Conservation (phyloP, 2,113 vertebrate genomes). For the Pelecanoides urinatrix region DNA sequence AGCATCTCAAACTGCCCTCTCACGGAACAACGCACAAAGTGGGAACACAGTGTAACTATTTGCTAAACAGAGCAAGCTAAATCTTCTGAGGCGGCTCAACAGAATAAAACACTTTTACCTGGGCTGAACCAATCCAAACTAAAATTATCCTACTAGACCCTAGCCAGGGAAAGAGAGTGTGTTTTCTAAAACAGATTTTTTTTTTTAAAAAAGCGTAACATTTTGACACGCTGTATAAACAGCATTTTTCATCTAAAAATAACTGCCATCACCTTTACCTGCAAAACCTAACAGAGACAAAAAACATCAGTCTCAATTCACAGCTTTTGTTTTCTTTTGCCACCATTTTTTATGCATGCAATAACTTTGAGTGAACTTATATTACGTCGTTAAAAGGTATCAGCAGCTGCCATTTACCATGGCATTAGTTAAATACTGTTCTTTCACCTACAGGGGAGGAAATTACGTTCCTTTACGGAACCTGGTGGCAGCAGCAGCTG, state of each 20-base stretch:
- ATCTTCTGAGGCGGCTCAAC: neutral
- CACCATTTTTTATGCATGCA: neutral
- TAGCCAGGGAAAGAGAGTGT: neutral
- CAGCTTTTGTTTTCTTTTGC: neutral
- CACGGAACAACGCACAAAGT: neutral
- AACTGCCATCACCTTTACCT: neutral
- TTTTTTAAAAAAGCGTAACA: accelerated
- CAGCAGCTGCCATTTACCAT: neutral
- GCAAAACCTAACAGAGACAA: neutral
- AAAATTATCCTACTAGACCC: neutral
- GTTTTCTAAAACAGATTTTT: neutral
- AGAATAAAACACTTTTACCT: neutral
- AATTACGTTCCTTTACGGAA: neutral
- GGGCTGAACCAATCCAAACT: neutral
- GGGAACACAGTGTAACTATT: neutral
- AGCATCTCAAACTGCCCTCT: neutral
- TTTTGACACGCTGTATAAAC: neutral
- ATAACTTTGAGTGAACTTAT: neutral
- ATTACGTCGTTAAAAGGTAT: neutral
- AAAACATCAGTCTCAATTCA: neutral
- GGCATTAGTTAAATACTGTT: neutral
- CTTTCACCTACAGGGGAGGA: neutral
- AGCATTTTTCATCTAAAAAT: neutral
- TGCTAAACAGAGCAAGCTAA: neutral
- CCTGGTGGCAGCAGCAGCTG: neutral